Evolutionary conservation across 2,113 vertebrate genomes (phyloP).

Genomic region (Barnardius zonarius): DNA sequence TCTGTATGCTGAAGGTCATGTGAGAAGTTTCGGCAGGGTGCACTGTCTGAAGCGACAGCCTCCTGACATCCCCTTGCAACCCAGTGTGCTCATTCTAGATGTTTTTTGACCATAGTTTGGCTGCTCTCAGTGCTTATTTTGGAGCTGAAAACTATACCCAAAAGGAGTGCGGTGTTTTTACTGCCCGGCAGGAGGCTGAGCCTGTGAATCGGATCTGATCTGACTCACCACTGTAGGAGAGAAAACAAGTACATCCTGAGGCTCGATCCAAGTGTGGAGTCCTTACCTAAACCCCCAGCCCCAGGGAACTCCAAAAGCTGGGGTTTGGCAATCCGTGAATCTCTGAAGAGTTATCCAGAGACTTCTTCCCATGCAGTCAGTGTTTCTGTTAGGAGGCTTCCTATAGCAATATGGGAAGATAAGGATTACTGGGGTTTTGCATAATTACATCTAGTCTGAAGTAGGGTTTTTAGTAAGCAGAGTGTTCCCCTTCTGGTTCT

Average conservation of each 20-base stretch:
- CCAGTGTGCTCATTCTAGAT: slow-evolving; percentile 37
- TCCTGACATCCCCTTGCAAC: slow-evolving; percentile 49
- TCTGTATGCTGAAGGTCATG: slow-evolving; percentile 47
- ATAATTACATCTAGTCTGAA: neutral
- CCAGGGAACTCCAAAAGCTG: slow-evolving; percentile 13
- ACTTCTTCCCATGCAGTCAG: neutral
- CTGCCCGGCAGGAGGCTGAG: slow-evolving; percentile 47
- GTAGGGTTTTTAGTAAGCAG: neutral
- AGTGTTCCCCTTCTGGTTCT: neutral
- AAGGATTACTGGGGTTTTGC: neutral
- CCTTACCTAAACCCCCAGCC: slow-evolving; percentile 46
- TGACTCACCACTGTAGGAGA: slow-evolving; percentile 58
- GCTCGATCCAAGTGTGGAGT: slow-evolving; percentile 22
- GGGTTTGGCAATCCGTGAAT: neutral
- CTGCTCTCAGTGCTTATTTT: slow-evolving; percentile 46
- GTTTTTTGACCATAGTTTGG: slow-evolving; percentile 51
- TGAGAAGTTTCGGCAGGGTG: slow-evolving; percentile 56
- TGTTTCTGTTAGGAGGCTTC: neutral
- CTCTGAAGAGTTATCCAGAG: neutral
- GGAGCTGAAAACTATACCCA: slow-evolving; percentile 44
- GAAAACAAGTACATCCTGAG: slow-evolving; percentile 67
- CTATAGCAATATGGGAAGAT: neutral
- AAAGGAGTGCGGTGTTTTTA: slow-evolving; percentile 49
- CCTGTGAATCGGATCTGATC: slow-evolving; percentile 44
- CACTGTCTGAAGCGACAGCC: slow-evolving; percentile 57